phyloP scores from a whole-genome alignment of 2,888 invertebrate species.

The Eueremaeus valkanovi region DNA sequence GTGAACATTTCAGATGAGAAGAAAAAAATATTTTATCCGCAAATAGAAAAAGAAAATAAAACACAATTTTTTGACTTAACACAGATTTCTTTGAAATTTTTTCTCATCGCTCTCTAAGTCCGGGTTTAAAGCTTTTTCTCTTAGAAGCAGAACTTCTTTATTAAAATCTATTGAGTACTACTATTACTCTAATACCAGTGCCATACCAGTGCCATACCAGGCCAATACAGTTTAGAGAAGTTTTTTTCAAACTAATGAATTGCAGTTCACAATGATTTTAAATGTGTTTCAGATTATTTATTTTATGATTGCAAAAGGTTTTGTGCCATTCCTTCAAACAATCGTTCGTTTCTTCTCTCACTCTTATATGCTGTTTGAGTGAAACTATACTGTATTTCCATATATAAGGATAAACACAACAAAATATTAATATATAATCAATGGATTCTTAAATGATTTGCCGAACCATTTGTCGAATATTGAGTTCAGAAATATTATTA shows the following conservation, averaged over 20 bases:
- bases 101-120: not conserved
- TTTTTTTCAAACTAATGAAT: slow-evolving; percentile 7
- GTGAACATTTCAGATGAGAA: not conserved
- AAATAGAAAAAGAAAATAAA: too few species aligned
- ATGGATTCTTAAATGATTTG: too few species aligned
- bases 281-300: slow-evolving; percentile 15
- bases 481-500: too few species aligned
- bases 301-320: not conserved
- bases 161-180: slow-evolving; percentile 24
- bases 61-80: not conserved
- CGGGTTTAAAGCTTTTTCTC: slow-evolving; percentile 4
- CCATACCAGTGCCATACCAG: not conserved
- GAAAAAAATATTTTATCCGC: not conserved
- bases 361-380: too few species aligned
- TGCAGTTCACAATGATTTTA: slow-evolving; percentile 1
- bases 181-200: not conserved
- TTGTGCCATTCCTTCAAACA: not conserved
- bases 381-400: too few species aligned
- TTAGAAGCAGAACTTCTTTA: not conserved
- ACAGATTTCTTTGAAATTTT: slow-evolving; percentile 7
- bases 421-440: not conserved
- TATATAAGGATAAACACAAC: not conserved
- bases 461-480: too few species aligned
- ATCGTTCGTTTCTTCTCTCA: too few species aligned
- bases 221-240: not conserved